Evolutionary conservation across 2,113 vertebrate genomes (phyloP).

Genomic region (Mungos mungo): DNA sequence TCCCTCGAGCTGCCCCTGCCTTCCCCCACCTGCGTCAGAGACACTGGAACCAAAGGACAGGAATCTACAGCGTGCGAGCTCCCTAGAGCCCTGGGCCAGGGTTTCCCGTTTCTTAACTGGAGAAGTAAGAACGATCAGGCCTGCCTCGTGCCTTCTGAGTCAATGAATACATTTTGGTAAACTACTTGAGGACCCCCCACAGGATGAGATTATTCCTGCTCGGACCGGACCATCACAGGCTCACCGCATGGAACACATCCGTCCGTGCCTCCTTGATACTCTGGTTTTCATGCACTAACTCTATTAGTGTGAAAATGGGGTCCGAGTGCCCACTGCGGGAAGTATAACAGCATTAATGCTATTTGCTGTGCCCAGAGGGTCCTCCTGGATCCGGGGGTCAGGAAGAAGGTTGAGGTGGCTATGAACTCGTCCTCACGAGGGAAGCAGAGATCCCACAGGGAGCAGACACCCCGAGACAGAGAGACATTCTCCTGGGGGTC

Average conservation of each 20-base stretch:
- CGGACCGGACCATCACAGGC: background rate
- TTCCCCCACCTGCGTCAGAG: background rate
- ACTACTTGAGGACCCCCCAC: background rate
- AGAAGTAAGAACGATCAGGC: background rate
- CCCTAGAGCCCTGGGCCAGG: fast-evolving
- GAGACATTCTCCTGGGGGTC: background rate
- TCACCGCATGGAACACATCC: background rate
- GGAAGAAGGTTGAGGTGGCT: background rate
- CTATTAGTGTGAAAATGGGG: slow-evolving; percentile 17
- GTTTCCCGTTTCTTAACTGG: background rate
- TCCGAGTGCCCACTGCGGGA: background rate
- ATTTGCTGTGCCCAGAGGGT: background rate
- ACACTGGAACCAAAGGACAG: fast-evolving
- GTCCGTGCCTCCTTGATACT: background rate
- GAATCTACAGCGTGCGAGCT: fast-evolving
- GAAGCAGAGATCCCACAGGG: background rate
- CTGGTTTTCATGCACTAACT: background rate
- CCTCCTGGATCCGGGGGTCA: background rate
- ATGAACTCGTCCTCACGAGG: background rate
- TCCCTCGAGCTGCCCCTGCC: too few relatives aligned
- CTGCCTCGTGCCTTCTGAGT: background rate
- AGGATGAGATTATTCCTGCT: background rate
- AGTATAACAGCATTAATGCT: fast-evolving
- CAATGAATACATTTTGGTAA: background rate
- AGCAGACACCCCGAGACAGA: background rate